Evolutionary conservation across 2,797 vertebrate genomes (phyloP), one percentile per base, ranked within the genome.

Genomic region (Hydrocynus forskahlii): DNA sequence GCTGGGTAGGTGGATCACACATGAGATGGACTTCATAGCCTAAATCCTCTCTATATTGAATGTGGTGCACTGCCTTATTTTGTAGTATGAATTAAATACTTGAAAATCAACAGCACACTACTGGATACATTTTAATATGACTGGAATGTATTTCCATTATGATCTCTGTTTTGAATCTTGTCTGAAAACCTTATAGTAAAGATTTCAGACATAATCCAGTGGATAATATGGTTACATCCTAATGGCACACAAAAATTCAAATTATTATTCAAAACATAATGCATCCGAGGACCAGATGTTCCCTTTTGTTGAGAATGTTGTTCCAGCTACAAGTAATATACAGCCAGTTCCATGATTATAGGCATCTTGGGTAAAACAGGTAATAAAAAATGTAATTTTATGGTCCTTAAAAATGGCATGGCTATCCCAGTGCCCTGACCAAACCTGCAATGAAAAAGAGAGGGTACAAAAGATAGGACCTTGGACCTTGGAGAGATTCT

Each of bases 1-100:
- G 50, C 69, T 12, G 69, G 50, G 52, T 72, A 35, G 69, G 69
- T n/a, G 29, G 50, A 54, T 54, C 48, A 55, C 69, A 35, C 23
- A 50, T 14, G 62, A 64, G 67, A 69, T 19, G 29, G 17, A 2
- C 35, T 72, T 55, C 16, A 54, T 0, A 14, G 25, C 16, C 25
- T 69, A 69, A 69, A 69, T 69, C 21, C n/a, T 7, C 7, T 55
- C 55, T 25, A 72, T 35, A 54, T 72, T 17, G 10, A 16, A 72
- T 38, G 16, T 25, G 45, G 2, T 35, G 48, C 68, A 38, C 67
- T 38, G 16, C 62, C 50, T 67, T 45, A 74, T 80, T 74, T 66
- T 66, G 74, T 48, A 73, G n/a, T 8, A 14, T 25, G 14, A 35
- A 45, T 0, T 0, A 29, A 52, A 52, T 29, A 10, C 19, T 13